Evolutionary conservation across 1,140 invertebrate genomes (phyloP), one percentile per base, ranked within the genome.

Genomic region (Bombus affinis): DNA sequence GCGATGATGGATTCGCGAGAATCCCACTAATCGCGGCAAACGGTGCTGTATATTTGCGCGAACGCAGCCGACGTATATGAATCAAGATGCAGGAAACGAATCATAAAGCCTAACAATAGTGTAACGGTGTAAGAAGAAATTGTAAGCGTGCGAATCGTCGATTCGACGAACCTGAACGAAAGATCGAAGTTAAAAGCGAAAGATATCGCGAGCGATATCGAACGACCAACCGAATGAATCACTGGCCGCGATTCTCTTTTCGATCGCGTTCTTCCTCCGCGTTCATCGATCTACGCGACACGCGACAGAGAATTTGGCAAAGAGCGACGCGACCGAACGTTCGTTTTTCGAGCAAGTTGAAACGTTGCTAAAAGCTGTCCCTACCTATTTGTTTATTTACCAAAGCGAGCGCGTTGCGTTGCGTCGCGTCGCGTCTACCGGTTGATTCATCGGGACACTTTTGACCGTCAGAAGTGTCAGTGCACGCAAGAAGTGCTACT

Each of bases 391-490:
- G 76, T 85, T 85, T 85, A 70, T 84, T 84, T 84, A 84, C 66
- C 44, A 59, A 47, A 25, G 66, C 59, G 81, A 68, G 73, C 73
- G 57, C 57, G 28, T 53, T 53, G 47, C 47, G 66, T 42, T 3
- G 59, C 62, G 73, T 47, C 75, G 57, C n/a, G 28, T 74, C 73
- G 73, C 74, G 82, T 77, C 76, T 68, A 84, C 76, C 76, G 83
- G 83, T 85, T 85, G 83, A 85, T 85, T 85, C 83, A 85, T 62
- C 83, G 76, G 57, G 83, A 85, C 68, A 80, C 83, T 80, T 85
- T 85, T 62, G 83, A 85, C 83, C 83, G 83, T 78, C 42, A 62
- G 68, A 85, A 80, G 83, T 85, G 76, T 80, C 83, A 37, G 83
- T 72, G 76, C 53, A 65, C 76, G 83, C n/a, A 5, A 72, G 83